Evolutionary conservation across 2,888 invertebrate species (phyloP), one percentile per base, ranked within the genome.

Genomic region (Endotricha flammealis): DNA sequence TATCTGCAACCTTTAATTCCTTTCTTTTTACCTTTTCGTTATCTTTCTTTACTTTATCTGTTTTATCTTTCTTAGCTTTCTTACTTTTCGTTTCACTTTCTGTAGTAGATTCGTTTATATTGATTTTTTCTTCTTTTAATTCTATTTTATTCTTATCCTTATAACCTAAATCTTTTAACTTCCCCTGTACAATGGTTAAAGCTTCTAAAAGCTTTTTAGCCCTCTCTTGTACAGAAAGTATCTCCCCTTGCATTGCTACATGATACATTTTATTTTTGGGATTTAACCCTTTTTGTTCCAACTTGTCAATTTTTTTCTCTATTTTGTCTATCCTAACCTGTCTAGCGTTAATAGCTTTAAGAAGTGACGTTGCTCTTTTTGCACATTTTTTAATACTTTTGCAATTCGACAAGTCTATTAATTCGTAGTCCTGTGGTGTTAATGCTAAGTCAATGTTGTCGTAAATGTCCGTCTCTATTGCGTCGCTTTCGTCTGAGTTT

Each of bases 171-270:
- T 57, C 52, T 53, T 66, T 53, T 1, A 67, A 30, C 46, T 73
- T 61, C 27, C 57, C 60, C 38, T 74, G 66, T 2, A 59, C 71
- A 7, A 41, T 32, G 10, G 49, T 41, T 12, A 76, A 51, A 0
- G 64, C 65, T 34, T 71, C 64, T 9, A 56, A 25, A n/a, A 86
- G 32, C 29, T 67, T 71, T 4, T 58, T 46, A 0, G 68, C 44
- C 16, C 75, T 47, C 23, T 76, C 62, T 43, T 78, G 46, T 7
- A 73, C 42, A 0, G 66, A 36, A 3, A 72, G 20, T 50, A 69
- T 78, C 23, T 83, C 80, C 2, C 52, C 44, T 7, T 76, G 72
- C 78, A 85, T 77, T 0, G 80, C 75, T 2, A 76, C 75, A 42
- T 81, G 81, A 30, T 50, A 71, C 31, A 67, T 66, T 35, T 85